Base-by-base conservation (phyloP, 2,797 vertebrate genomes). In the Alauda arvensis region DNA sequence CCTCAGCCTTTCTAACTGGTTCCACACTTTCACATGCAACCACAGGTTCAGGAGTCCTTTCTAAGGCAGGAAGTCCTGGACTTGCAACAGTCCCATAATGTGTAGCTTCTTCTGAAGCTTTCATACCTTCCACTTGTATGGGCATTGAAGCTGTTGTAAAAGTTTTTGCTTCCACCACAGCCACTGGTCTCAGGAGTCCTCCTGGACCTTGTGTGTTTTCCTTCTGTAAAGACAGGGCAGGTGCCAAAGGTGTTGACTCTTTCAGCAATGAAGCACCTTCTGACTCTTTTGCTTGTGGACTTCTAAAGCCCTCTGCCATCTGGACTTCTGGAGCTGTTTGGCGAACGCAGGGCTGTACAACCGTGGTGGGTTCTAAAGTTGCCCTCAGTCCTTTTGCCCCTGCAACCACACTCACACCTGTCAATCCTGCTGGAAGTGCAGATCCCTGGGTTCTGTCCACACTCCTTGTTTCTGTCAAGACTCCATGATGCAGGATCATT, bases 301-400 rank as follows among this genome's bases (percentile, higher is more conserved):
- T 51, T 83, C 18, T 59, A 62, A 83, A 83, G 46, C 48, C 10
- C 55, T 90, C 79, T 3, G 6, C 20, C 43, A 70, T 3, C 2
- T 63, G 87, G 15, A 68, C 49, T 49, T 74, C 66, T 18, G 60
- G 43, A 87, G 49, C 20, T 55, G 46, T 48, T 33, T 0, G 66
- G 6, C 83, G 48, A 75, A 77, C 0, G 0, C 48, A 62, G 6
- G 70, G 59, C 80, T 93, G 80, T 5, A 26, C 26, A 72, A 17
- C 14, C 0, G 6, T 48, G 48, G 49, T 0, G 0, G 71, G 53
- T 53, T 89, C 88, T 63, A 8, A 66, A 67, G 61, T 5, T 51
- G 61, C 12, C 84, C 51, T 78, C 42, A 74, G 74, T 31, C 5
- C n/a, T 81, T 62, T 51, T 59, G 49, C 10, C 37, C 83, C 85